Evolutionary conservation across 2,888 invertebrate species (phyloP).

Genomic region (Leptarthrus brevirostris): DNA sequence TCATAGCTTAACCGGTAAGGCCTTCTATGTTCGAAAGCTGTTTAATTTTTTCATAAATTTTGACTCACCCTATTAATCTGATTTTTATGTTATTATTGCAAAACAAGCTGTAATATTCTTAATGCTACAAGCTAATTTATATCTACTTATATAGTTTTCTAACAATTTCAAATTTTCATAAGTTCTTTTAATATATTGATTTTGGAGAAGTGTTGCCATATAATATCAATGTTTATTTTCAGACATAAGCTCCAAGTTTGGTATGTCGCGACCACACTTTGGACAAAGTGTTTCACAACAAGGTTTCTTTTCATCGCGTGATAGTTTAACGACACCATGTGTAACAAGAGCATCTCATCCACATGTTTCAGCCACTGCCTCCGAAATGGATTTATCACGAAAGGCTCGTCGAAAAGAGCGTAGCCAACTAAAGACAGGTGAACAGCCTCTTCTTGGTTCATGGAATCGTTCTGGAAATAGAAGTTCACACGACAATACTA

Average conservation of each 20-base stretch:
- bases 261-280: conserved; percentile 72
- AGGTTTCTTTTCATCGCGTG: conserved; percentile 79
- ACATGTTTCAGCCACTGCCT: conserved; percentile 73
- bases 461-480: conserved; percentile 72
- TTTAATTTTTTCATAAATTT: not conserved
- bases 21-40: not conserved
- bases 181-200: too few relatives aligned
- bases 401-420: conserved; percentile 74
- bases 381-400: conserved; percentile 79
- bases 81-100: too few relatives aligned
- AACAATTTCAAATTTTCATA: too few relatives aligned
- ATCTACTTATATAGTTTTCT: too few relatives aligned
- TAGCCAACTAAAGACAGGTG: conserved; percentile 76
- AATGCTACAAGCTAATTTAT: too few relatives aligned
- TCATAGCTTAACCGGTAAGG: conserved; percentile 54
- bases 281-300: conserved; percentile 69
- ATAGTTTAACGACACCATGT: conserved; percentile 78
- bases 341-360: conserved; percentile 72
- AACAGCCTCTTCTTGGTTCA: conserved; percentile 78
- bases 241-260: conserved; percentile 85
- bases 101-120: too few relatives aligned
- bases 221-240: too few relatives aligned
- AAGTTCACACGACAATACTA: conserved; percentile 69
- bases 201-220: too few relatives aligned
- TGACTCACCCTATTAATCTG: conserved; percentile 1